Percentiles rank a stretch among this genome's conserved stretches.
These are phyloP conservation scores for Cichladusa arquata DNA, from an alignment of 2,113 vertebrate species.

Conservation along the genomic window DNA sequence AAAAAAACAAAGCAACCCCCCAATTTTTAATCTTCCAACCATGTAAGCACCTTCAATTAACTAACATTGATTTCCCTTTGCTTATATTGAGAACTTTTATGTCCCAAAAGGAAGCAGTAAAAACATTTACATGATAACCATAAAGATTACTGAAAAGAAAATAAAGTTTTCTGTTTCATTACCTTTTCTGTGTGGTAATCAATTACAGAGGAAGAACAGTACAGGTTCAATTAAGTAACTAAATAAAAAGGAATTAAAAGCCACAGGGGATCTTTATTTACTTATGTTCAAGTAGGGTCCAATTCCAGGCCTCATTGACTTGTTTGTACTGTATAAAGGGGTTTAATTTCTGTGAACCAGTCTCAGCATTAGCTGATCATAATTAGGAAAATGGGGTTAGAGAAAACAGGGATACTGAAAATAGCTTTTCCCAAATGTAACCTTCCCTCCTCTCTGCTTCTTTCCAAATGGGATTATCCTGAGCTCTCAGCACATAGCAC, in stretches of 20 bases:
- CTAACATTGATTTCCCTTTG: not conserved
- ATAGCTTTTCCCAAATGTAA: conserved; percentile 6
- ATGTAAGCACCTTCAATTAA: not conserved
- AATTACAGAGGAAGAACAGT: conserved; percentile 2
- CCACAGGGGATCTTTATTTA: conserved; percentile 27
- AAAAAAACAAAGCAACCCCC: not conserved
- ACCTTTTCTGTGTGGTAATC: conserved; percentile 27
- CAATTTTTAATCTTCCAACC: not conserved
- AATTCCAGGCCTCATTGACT: not conserved
- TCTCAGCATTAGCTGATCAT: conserved; percentile 20
- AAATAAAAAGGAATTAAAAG: conserved; percentile 56
- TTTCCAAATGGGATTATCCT: conserved; percentile 11
- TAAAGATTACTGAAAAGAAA: conserved; percentile 33
- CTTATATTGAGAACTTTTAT: not conserved
- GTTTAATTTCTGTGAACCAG: conserved; percentile 23
- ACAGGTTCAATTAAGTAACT: conserved; percentile 44
- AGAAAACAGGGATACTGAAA: conserved; percentile 17
- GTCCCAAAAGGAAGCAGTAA: not conserved
- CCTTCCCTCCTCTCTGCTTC: not conserved
- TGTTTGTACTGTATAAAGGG: not conserved
- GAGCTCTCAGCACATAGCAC: not conserved
- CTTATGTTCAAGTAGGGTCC: not conserved
- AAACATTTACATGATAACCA: conserved; percentile 18
- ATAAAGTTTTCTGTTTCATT: conserved; percentile 41
- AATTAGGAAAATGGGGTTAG: conserved; percentile 16